These are phyloP conservation scores for Zosterops borbonicus DNA, from an alignment of 2,113 vertebrate genomes.

Conservation along the genomic window DNA sequence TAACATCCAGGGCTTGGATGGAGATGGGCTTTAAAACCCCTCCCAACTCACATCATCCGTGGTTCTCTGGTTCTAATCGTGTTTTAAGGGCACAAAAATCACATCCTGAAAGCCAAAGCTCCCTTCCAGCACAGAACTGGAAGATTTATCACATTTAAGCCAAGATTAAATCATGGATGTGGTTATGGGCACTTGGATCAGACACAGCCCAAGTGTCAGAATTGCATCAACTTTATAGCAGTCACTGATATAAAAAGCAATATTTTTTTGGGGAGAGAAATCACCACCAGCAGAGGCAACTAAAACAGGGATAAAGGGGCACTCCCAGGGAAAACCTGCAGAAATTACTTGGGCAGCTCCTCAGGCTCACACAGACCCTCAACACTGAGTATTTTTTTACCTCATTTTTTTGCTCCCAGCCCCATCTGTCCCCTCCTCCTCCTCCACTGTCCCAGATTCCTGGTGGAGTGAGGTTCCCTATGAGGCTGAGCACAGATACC, in stretches of 20 bases:
- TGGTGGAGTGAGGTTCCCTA: background rate
- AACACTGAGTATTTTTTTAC: background rate
- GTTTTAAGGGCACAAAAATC: background rate
- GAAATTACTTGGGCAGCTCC: background rate
- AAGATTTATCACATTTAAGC: background rate
- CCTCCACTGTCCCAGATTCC: background rate
- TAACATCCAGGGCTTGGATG: background rate
- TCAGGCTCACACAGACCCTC: background rate
- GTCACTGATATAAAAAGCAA: no score
- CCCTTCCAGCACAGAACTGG: background rate
- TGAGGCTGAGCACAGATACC: background rate
- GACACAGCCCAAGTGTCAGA: background rate
- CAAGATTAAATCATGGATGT: background rate
- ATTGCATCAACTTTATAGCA: background rate
- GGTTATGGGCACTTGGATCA: background rate
- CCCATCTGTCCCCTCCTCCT: background rate
- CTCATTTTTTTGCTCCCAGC: background rate
- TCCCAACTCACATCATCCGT: background rate
- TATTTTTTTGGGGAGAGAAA: background rate
- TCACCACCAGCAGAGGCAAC: background rate
- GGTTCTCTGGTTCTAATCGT: background rate
- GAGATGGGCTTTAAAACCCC: background rate
- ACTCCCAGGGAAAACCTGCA: background rate
- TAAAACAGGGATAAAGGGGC: background rate
- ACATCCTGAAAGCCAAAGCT: background rate